Evolutionary conservation across 2,113 vertebrate species (phyloP).

Genomic region (Mus musculus): GRCm39 chr12:56280501-56281000

Average conservation of each 20-base stretch:
- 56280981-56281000: neutral
- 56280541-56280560: neutral
- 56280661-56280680: neutral
- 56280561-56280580: neutral
- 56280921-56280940: neutral
- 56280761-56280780: no score
- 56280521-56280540: no score
- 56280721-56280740: no score
- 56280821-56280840: neutral
- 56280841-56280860: neutral
- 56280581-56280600: neutral
- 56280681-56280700: no score
- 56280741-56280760: no score
- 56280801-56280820: neutral
- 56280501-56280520: neutral
- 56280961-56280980: neutral
- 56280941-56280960: neutral
- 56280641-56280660: neutral
- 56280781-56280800: neutral
- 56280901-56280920: no score
- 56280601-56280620: neutral
- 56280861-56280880: neutral
- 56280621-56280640: neutral
- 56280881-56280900: neutral
- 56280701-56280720: no score